Percentiles rank a stretch among this genome's conserved stretches.
Conservation (phyloP, 2,797 vertebrate genomes). For the Sandelia bainsii region DNA sequence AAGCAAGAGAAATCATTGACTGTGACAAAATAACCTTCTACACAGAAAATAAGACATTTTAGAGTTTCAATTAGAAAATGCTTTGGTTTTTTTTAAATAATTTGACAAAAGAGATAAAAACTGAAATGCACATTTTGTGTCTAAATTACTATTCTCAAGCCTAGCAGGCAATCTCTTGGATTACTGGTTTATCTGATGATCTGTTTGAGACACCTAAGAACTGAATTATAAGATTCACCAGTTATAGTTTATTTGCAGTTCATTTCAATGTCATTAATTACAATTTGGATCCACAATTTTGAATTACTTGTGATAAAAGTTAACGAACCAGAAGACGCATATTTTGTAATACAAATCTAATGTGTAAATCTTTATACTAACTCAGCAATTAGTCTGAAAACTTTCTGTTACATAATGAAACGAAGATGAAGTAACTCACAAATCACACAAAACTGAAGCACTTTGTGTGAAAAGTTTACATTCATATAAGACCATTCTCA, state of each 20-base stretch:
- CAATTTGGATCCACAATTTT: too few relatives aligned
- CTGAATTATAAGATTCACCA: too few relatives aligned
- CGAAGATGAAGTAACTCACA: not conserved
- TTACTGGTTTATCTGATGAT: too few relatives aligned
- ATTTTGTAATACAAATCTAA: constrained; percentile 9
- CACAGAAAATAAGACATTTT: constrained; percentile 24
- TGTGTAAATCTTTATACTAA: constrained; percentile 24
- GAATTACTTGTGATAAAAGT: too few relatives aligned
- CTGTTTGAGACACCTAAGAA: too few relatives aligned
- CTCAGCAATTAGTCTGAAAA: constrained; percentile 4
- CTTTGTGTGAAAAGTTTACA: not conserved
- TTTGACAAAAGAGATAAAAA: not conserved
- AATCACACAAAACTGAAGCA: not conserved
- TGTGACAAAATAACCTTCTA: constrained; percentile 6
- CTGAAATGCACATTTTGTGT: not conserved
- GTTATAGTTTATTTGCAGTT: too few relatives aligned
- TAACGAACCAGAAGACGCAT: constrained; percentile 2
- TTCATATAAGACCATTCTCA: not conserved
- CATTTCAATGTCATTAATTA: too few relatives aligned
- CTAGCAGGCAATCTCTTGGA: too few relatives aligned
- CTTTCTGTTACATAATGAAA: not conserved
- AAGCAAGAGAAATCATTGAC: constrained; percentile 25
- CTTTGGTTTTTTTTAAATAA: not conserved
- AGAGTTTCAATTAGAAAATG: constrained; percentile 8
- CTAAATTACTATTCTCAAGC: too few relatives aligned